Evolutionary conservation across 2,888 invertebrate genomes (phyloP).

Genomic region (Pomacea canaliculata): DNA sequence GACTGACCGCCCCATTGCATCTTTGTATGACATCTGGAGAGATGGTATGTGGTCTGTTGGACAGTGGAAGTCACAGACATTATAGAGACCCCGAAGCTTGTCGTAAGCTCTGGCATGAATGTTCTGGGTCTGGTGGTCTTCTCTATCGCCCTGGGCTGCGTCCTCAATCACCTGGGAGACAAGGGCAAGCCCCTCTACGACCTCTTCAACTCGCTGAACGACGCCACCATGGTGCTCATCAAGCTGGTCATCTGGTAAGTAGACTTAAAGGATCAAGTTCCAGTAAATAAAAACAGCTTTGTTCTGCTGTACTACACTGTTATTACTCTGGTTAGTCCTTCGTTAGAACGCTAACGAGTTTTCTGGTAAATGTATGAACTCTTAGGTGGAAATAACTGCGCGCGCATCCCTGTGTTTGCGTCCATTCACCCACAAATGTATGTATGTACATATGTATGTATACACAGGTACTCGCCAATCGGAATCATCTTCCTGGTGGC

Average conservation of each 20-base stretch:
- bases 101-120: constrained; percentile 65
- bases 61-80: no score
- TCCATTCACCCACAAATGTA: background rate
- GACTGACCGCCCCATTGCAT: background rate
- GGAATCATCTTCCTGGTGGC: constrained; percentile 74
- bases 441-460: background rate
- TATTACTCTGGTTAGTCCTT: no score
- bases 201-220: constrained; percentile 88
- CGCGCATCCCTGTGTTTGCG: background rate
- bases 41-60: no score
- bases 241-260: constrained; percentile 93
- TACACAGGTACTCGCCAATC: constrained; percentile 65
- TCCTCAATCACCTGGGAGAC: constrained; percentile 65
- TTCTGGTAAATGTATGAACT: no score
- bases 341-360: no score
- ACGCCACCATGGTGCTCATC: constrained; percentile 96
- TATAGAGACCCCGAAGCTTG: constrained; percentile 34
- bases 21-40: no score
- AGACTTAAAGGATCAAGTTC: background rate
- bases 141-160: constrained; percentile 57
- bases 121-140: constrained; percentile 71
- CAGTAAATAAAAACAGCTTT: no score
- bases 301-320: no score
- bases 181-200: constrained; percentile 84
- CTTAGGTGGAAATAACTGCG: background rate